A percentile compares a stretch with the other conserved stretches of the same genome.
phyloP scores from a whole-genome alignment of 2,797 vertebrate genomes.

The Arnoldichthys spilopterus region DNA sequence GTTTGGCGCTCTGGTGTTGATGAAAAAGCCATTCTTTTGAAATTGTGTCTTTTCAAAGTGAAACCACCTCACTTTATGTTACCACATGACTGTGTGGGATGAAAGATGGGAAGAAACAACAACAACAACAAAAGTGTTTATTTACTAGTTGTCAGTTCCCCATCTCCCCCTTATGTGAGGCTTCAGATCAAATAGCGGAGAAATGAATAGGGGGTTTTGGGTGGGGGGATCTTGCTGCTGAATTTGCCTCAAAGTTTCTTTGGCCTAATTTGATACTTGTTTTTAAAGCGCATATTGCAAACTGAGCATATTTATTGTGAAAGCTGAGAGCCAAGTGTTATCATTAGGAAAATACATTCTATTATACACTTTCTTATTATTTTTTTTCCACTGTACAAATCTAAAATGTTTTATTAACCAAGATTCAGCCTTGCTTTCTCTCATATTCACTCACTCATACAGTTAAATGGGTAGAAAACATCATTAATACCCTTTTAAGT shows the following conservation, averaged over 20 bases:
- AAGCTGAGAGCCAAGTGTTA: background rate
- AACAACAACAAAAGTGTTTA: slow-evolving; percentile 59
- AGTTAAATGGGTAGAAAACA: no score
- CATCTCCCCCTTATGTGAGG: slow-evolving; percentile 57
- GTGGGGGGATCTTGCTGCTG: slow-evolving; percentile 35
- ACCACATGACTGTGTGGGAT: slow-evolving; percentile 69
- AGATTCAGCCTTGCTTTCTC: no score
- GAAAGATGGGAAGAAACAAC: slow-evolving; percentile 72
- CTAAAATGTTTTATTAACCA: background rate
- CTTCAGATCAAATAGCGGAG: slow-evolving; percentile 66
- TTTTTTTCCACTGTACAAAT: background rate
- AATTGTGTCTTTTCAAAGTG: slow-evolving; percentile 68
- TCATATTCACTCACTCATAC: no score
- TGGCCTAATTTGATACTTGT: slow-evolving; percentile 62
- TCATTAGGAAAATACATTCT: background rate
- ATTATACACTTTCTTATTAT: background rate
- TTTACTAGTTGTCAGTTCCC: slow-evolving; percentile 71
- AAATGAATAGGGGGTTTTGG: slow-evolving; percentile 24
- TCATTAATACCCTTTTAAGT: no score
- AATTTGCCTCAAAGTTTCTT: slow-evolving; percentile 66
- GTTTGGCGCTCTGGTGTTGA: slow-evolving; percentile 44
- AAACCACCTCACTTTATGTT: slow-evolving; percentile 63
- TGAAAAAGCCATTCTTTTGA: slow-evolving; percentile 51
- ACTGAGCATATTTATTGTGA: background rate
- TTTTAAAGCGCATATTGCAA: slow-evolving; percentile 17